Base-by-base conservation (phyloP, 2,113 vertebrate species). In the Chiloscyllium plagiosum region DNA sequence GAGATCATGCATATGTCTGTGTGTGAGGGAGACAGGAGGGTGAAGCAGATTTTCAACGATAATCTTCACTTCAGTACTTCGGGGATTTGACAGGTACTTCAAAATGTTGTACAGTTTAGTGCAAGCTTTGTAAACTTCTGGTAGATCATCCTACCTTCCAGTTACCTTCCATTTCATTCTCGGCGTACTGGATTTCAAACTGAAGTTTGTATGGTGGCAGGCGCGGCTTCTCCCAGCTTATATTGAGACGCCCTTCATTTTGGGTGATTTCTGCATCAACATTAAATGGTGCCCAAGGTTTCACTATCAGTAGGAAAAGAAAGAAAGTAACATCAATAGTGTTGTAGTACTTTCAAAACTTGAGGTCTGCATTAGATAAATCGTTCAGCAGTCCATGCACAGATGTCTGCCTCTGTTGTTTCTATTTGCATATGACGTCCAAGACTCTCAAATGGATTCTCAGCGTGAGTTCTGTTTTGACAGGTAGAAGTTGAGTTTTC, bases 81-180 rank as follows among this genome's bases (percentile, higher is more conserved):
- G 17, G 22, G 37, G 37, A 22, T 5, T 4, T 83, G 80, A 37
- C 80, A 83, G 37, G 42, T 5, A 61, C 19, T n/a, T 50, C 12
- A 15, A 66, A 61, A 93, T 42, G 20, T 20, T 95, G n/a, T 70
- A 72, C 42, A n/a, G 68, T 69, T 69, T 42, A 68, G 65, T 66
- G 15, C 50, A 92, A 56, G 33, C 65, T 66, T 93, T 93, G 7
- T 17, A 93, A 93, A 93, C 13, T 66, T 93, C 66, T 42, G 37
- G 24, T 10, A 50, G 37, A 50, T 33, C n/a, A 6, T 80, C 13
- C 93, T 97, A 99, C 99, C 98, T 98, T 97, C 98, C 99, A 99
- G 0, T 97, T 96, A 0, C 95, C 66, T 29, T 97, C 96, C 24
- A 97, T 96, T 96, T 96, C 97, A 78, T 24, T 96, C 96, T 96